Base-by-base conservation (phyloP, 2,797 vertebrate species). In the Arremon aurantiirostris region DNA sequence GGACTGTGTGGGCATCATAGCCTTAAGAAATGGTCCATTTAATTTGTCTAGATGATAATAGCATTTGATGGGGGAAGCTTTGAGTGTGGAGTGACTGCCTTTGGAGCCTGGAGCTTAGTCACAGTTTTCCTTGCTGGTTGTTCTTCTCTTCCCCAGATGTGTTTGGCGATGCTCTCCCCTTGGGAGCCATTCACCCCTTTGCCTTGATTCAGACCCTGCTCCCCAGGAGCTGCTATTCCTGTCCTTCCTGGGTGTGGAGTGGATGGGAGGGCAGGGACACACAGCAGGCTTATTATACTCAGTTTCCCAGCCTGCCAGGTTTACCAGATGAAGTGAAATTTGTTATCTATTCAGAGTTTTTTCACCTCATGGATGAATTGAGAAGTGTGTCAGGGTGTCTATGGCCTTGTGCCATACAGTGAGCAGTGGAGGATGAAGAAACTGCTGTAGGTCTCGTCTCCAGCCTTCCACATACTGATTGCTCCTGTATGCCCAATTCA, bases 11-110 rank as follows among this genome's bases (percentile, higher is more conserved):
- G 85, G 80, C 66, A 84, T 89, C 82, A 14, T 2, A 8, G 70
- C 77, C 86, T 93, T 86, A 63, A 46, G 73, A 90, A 82, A 76
- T 35, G 70, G 52, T 61, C 80, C 61, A 55, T 82, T 83, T 85
- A 88, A 90, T 95, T 95, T 34, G 7, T 52, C 2, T 5, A 41
- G 80, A 93, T 88, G 80, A 41, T 90, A 83, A 90, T 79, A 91
- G 70, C 26, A 16, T 90, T 87, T 89, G 57, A 60, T 82, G 75
- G 39, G 79, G 49, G 34, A 86, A 86, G 81, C 66, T 93, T 86
- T 61, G 79, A 50, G 79, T 44, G 73, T 63, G 60, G 78, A 79
- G 55, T 86, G 73, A 24, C 65, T 86, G 70, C 52, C 44, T 83
- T 50, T 66, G 35, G 79, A 87, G 55, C 91, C 68, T 71, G 72